Base-by-base conservation (phyloP, 2,888 invertebrate species). In the Perdita meconis region DNA sequence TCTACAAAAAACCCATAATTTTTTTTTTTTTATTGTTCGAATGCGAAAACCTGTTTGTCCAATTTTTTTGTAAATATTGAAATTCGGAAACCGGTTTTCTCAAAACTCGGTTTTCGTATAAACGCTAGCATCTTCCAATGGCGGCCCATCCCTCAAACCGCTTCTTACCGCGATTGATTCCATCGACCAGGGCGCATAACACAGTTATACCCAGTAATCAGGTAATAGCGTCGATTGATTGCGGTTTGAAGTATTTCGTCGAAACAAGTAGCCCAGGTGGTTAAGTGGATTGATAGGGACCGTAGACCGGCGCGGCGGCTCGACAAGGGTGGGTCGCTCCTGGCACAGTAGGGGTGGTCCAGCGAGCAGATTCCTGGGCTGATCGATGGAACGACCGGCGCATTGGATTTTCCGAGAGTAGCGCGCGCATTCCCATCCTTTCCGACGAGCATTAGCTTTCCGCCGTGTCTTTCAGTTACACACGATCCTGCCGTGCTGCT, bases 291-390 rank as follows among this genome's bases (percentile, higher is more conserved):
- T 86, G 80, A 75, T 78, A 78, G 75, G 68, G 72, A 78, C n/a
- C 53, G 65, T 16, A 68, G 51, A n/a, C 47, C 19, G 19, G 16
- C 40, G 71, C 74, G 67, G 65, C 19, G 19, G 16, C 40, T 69
- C 74, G 67, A 63, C 75, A 64, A 72, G 77, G 80, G 80, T 82
- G 78, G 83, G 81, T 78, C 75, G 79, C 47, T 61, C 65, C 78
- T 59, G 59, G 68, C 30, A 61, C 68, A 51, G 70, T 74, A 81
- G 83, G 88, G 87, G 84, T 91, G 91, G 91, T 91, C 91, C 91
- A 91, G 90, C 88, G 77, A 86, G 88, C 90, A 91, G 91, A 89
- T 90, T 91, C 90, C 89, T 85, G 85, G 88, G 76, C 89, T 91
- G 90, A 91, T 91, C 91, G 91, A 91, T 89, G 89, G 78, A 86